Evolutionary conservation across 2,888 invertebrate species (phyloP).

Genomic region (Deilephila elpenor): DNA sequence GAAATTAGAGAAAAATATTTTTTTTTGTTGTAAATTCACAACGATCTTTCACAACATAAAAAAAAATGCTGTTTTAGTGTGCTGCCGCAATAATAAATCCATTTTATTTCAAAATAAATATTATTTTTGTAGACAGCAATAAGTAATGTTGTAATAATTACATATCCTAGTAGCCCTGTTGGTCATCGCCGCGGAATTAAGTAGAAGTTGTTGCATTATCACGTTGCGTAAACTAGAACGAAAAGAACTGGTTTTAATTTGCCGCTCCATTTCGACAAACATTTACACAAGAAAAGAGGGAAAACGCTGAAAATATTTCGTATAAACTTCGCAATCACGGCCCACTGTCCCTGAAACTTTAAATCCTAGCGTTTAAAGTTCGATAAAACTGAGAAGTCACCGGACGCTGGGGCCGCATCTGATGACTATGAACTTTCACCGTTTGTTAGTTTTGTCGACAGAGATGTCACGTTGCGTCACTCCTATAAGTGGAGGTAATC

Average conservation of each 20-base stretch:
- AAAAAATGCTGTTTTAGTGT: too few relatives aligned
- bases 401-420: conserved; percentile 36
- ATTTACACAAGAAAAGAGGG: conserved; percentile 28
- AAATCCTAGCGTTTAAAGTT: conserved; percentile 33
- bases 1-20: too few relatives aligned
- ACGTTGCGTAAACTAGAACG: conserved; percentile 74
- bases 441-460: conserved; percentile 69
- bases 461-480: conserved; percentile 66
- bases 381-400: conserved; percentile 35
- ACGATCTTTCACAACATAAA: too few relatives aligned
- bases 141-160: not conserved
- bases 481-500: conserved; percentile 47
- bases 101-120: too few relatives aligned
- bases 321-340: conserved; percentile 1
- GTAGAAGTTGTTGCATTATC: conserved; percentile 72
- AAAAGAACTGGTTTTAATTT: conserved; percentile 69
- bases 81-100: too few relatives aligned
- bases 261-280: conserved; percentile 72
- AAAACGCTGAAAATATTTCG: conserved; percentile 24
- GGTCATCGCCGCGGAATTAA: conserved; percentile 71
- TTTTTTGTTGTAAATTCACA: too few relatives aligned
- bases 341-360: not conserved
- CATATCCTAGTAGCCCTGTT: conserved; percentile 63
- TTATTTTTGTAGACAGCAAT: not conserved
- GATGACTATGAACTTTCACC: conserved; percentile 74